Conservation (phyloP, 2,113 vertebrate genomes). For the Myotis davidii region DNA sequence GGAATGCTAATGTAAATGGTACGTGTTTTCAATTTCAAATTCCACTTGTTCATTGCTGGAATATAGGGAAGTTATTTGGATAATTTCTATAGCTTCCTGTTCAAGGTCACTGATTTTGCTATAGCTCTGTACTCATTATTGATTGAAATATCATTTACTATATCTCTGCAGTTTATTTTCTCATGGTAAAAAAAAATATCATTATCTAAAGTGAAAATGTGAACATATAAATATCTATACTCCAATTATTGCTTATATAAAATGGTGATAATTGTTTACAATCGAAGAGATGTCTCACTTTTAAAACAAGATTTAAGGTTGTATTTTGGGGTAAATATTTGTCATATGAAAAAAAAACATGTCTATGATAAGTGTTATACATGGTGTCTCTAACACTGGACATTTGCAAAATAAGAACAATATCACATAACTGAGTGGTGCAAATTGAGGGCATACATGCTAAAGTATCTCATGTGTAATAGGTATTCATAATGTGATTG, state of each 20-base stretch:
- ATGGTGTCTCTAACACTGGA: not conserved
- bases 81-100: not conserved
- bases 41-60: not conserved
- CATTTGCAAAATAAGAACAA: not conserved
- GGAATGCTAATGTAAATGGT: not conserved
- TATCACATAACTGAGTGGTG: not conserved
- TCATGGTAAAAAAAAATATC: not conserved
- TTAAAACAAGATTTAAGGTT: not conserved
- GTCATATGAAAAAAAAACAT: not conserved
- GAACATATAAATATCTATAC: not conserved
- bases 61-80: not conserved
- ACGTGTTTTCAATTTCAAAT: not conserved
- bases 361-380: not conserved
- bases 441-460: not conserved
- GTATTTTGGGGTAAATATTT: slow-evolving; percentile 14
- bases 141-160: not conserved
- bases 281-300: not conserved
- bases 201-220: not conserved
- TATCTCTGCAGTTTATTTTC: not conserved
- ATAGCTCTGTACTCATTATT: not conserved
- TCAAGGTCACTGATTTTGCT: not conserved
- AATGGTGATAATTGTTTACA: not conserved
- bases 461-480: not conserved
- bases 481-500: not conserved
- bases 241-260: not conserved